A percentile compares a stretch with the other conserved stretches of the same genome.
Evolutionary conservation across 2,113 vertebrate species (phyloP).

Genomic region (Tachysurus fulvidraco): DNA sequence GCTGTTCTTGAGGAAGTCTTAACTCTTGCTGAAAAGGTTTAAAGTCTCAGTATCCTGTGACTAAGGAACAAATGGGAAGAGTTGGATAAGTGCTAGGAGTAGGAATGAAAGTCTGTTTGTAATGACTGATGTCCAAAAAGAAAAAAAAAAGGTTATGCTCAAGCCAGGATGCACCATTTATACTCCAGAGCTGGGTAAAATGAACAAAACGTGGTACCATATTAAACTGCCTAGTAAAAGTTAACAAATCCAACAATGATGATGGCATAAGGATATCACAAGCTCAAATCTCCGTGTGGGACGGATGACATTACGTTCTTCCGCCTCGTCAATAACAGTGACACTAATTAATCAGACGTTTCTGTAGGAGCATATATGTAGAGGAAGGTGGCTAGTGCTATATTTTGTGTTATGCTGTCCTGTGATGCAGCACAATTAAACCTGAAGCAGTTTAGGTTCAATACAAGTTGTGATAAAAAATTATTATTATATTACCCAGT

Average conservation of each 20-base stretch:
- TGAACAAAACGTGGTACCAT: background rate
- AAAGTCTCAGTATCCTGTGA: background rate
- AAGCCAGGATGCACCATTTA: background rate
- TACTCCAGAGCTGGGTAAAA: background rate
- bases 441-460: background rate
- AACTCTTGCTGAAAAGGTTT: background rate
- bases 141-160: background rate
- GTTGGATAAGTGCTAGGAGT: background rate
- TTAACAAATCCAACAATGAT: background rate
- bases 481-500: background rate
- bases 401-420: background rate
- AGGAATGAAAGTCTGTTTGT: background rate
- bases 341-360: background rate
- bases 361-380: background rate
- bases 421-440: background rate
- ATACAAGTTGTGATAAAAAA: background rate
- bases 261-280: background rate
- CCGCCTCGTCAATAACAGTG: background rate
- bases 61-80: background rate
- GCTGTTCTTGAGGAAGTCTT: background rate
- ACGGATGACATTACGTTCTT: background rate
- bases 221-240: background rate
- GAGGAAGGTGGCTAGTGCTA: background rate
- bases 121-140: background rate
- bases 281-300: background rate